These are phyloP conservation scores for Electrona antarctica DNA, from an alignment of 2,113 vertebrate genomes.

Conservation along the genomic window DNA sequence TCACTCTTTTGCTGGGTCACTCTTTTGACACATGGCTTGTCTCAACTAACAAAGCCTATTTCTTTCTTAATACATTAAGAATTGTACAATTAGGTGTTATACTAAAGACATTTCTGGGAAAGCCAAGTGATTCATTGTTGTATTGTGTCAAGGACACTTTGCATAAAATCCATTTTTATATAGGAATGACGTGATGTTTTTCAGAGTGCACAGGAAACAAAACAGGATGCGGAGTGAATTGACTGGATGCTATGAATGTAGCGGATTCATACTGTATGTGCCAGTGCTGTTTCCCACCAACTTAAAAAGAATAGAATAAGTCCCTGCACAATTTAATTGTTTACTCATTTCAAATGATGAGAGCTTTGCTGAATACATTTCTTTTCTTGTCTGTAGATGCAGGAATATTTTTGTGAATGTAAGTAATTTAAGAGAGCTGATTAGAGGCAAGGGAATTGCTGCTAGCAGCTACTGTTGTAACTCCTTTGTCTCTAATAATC, in stretches of 20 bases:
- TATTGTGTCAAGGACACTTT: slow-evolving; percentile 31
- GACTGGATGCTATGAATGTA: slow-evolving; percentile 49
- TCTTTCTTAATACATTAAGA: background rate
- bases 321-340: too few species aligned
- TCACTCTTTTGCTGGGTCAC: background rate
- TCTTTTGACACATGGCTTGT: background rate
- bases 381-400: too few species aligned
- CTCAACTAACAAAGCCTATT: background rate
- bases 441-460: too few species aligned
- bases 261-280: slow-evolving; percentile 20
- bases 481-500: slow-evolving; percentile 18
- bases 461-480: too few species aligned
- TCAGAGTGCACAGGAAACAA: slow-evolving; percentile 70
- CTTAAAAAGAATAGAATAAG: too few species aligned
- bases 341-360: background rate
- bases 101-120: background rate
- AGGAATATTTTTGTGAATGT: too few species aligned
- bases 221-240: slow-evolving; percentile 76
- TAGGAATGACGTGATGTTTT: slow-evolving; percentile 62
- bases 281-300: too few species aligned
- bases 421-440: too few species aligned
- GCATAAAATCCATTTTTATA: slow-evolving; percentile 42
- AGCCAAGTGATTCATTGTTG: slow-evolving; percentile 7
- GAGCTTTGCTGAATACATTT: slow-evolving; percentile 7
- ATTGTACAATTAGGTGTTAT: background rate